Evolutionary conservation across 2,888 invertebrate genomes (phyloP).

Genomic region (Zele albiditarsus): DNA sequence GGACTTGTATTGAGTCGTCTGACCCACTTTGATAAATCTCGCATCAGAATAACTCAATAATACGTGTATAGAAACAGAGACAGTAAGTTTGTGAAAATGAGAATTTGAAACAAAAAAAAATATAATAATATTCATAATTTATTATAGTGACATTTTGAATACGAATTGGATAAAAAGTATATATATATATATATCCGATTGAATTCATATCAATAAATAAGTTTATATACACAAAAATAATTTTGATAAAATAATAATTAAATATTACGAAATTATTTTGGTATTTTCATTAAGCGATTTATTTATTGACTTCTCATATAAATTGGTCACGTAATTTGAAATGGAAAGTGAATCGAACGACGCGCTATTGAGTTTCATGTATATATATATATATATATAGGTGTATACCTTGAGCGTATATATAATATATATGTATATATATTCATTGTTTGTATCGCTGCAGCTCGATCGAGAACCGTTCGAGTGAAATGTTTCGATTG

Average conservation of each 20-base stretch:
- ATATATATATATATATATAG: not conserved
- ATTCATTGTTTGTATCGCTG: constrained; percentile 38
- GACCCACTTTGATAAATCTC: constrained; percentile 73
- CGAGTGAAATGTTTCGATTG: constrained; percentile 47
- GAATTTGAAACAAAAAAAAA: not conserved
- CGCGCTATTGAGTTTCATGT: not conserved
- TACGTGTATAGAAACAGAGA: constrained; percentile 39
- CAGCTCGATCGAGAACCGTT: constrained; percentile 47
- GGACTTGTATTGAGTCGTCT: constrained; percentile 69
- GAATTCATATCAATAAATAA: not conserved
- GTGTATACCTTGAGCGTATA: not conserved
- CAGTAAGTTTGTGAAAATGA: not conserved
- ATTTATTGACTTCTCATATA: constrained; percentile 11
- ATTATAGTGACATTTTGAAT: not conserved
- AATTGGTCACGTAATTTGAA: constrained; percentile 25
- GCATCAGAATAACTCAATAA: constrained; percentile 69
- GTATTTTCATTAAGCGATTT: constrained; percentile 9
- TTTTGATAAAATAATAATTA: constrained; percentile 3
- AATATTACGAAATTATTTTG: constrained; percentile 9
- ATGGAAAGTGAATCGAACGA: constrained; percentile 37
- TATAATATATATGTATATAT: not conserved
- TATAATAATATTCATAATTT: not conserved
- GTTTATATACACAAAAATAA: not conserved
- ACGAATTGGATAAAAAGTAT: not conserved
- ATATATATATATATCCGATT: not conserved